These are phyloP conservation scores for Eumaeus atala DNA, from an alignment of 1,140 invertebrate species.

Conservation along the genomic window DNA sequence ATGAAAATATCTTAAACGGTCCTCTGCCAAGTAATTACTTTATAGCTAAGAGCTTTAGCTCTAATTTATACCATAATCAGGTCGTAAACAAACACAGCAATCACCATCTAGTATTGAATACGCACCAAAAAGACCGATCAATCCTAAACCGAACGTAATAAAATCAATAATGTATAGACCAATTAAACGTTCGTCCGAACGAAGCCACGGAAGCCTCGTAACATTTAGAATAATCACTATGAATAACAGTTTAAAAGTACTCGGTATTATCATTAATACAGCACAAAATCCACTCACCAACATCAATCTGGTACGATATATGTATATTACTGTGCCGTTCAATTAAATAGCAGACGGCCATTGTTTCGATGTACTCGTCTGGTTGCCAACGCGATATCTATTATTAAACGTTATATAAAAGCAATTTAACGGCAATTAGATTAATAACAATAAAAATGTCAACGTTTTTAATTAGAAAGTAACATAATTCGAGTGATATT, in stretches of 20 bases:
- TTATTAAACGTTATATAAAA: conserved; percentile 1
- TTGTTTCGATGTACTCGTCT: conserved; percentile 1
- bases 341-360: not conserved
- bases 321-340: not conserved
- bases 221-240: not conserved
- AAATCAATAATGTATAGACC: not conserved
- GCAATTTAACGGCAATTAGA: not conserved
- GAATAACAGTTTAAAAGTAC: not conserved
- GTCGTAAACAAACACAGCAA: too few relatives aligned
- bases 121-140: too few relatives aligned
- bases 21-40: too few relatives aligned
- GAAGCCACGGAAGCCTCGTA: not conserved
- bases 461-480: conserved; percentile 6
- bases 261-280: not conserved
- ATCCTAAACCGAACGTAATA: not conserved
- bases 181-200: not conserved
- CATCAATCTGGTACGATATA: not conserved
- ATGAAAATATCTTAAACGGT: too few relatives aligned
- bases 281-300: not conserved
- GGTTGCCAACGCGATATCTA: conserved; percentile 1
- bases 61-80: too few relatives aligned
- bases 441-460: conserved; percentile 6
- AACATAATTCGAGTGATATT: not conserved
- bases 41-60: too few relatives aligned
- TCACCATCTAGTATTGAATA: too few relatives aligned